Base-by-base conservation (phyloP, 1,140 invertebrate genomes). In the Platorchestia sp. region DNA sequence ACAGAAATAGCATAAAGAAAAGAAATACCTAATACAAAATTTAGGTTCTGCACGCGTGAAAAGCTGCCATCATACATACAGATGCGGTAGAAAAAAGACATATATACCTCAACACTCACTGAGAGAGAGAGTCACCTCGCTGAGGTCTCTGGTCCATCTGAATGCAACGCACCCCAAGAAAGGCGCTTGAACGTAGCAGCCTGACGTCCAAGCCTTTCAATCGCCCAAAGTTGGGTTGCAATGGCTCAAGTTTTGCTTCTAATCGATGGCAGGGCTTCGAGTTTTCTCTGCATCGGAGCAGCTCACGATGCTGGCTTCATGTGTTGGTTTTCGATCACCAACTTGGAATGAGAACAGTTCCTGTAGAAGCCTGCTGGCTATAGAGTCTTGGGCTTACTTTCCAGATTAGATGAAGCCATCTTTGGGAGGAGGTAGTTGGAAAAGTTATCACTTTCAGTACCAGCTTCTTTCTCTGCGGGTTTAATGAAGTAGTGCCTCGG, bases 271-370 rank as follows among this genome's bases (percentile, higher is more conserved):
- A 42, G n/a, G 43, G 87, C 43, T 5, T 44, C 87, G 87, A 41
- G 87, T 44, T 89, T 44, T 89, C 87, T 14, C 27, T 89, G 87
- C 87, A 89, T 89, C 43, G 87, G 87, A 44, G 87, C 87, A 41
- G 41, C 41, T 27, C 87, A 42, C 43, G 43, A 41, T 89, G 43
- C 87, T 42, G 43, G 87, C 87, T 89, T 41, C 87, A 89, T 89
- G 87, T 89, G 87, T 89, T 89, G 87, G 41, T 89, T 89, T 89
- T 89, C 87, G 87, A 89, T 89, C 87, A 89, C 41, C 87, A 89
- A 89, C 87, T 89, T 89, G 87, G 87, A 89, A 89, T 89, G 43
- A 44, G 87, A 89, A 89, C 87, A 89, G 87, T 89, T 89, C n/a
- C 87, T 27, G 36, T 3, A 89, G 87, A 89, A 89, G 87, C 87